Conservation (phyloP, 2,888 invertebrate genomes). For the Dasypogon diadema region DNA sequence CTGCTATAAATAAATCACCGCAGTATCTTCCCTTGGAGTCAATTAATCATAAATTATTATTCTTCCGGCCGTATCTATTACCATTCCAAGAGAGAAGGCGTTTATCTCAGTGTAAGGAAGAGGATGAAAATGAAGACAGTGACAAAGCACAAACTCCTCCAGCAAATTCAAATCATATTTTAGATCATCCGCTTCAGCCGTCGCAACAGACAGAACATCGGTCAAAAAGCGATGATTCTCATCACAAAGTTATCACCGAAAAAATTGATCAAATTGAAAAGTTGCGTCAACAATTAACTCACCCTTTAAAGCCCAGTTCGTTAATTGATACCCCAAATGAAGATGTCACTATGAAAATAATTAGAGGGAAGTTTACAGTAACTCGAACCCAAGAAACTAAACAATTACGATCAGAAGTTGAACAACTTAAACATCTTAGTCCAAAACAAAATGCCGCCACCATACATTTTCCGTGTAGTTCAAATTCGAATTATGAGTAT, state of each 20-base stretch:
- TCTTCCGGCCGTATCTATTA: conserved; percentile 67
- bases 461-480: conserved; percentile 77
- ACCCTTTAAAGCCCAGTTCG: conserved; percentile 45
- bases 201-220: background rate
- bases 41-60: conserved; percentile 60
- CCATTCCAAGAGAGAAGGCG: conserved; percentile 75
- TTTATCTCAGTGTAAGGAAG: conserved; percentile 85
- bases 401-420: conserved; percentile 63
- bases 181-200: conserved; percentile 17
- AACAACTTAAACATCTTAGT: conserved; percentile 62
- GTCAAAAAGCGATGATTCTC: background rate
- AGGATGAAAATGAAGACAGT: conserved; percentile 80
- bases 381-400: conserved; percentile 66
- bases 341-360: conserved; percentile 62
- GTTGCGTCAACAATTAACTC: conserved; percentile 9
- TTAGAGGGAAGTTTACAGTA: conserved; percentile 72
- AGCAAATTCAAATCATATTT: conserved; percentile 55
- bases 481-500: conserved; percentile 69
- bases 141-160: conserved; percentile 57
- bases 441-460: conserved; percentile 72
- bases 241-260: background rate
- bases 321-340: conserved; percentile 60
- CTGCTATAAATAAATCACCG: conserved; percentile 59
- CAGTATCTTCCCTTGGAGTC: conserved; percentile 58
- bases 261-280: conserved; percentile 22